A percentile compares a stretch with the other conserved stretches of the same genome.
phyloP scores from a whole-genome alignment of 2,113 vertebrate species.

The Sula dactylatra region DNA sequence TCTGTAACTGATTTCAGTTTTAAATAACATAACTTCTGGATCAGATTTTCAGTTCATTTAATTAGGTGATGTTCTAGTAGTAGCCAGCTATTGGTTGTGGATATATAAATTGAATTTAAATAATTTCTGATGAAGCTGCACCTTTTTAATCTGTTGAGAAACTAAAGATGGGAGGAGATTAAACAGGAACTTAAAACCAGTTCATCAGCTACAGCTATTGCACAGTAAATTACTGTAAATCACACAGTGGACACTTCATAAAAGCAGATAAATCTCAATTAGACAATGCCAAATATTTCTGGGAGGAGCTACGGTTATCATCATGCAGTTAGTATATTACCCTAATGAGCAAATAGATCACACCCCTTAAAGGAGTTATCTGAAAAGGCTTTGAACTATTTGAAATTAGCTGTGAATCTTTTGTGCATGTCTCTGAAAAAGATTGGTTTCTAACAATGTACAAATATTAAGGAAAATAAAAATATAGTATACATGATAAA shows the following conservation, averaged over 20 bases:
- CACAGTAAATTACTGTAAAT: not conserved
- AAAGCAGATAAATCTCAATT: constrained; percentile 7
- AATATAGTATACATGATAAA: not conserved
- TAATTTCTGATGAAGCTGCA: not conserved
- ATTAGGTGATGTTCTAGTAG: not conserved
- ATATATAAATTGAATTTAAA: not conserved
- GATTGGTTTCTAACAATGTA: not conserved
- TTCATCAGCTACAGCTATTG: constrained; percentile 9
- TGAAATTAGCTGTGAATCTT: not conserved
- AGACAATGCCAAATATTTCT: not conserved
- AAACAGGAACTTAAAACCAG: constrained; percentile 45
- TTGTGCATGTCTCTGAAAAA: not conserved
- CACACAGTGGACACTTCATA: not conserved
- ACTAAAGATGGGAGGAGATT: constrained; percentile 4
- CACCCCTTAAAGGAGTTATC: not conserved
- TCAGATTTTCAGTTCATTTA: not conserved
- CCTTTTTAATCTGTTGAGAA: not conserved
- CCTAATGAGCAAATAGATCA: not conserved
- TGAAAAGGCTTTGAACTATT: not conserved
- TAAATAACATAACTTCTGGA: not conserved
- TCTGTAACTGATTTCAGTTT: not conserved
- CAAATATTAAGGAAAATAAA: not conserved
- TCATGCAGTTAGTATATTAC: not conserved
- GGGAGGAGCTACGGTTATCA: not conserved
- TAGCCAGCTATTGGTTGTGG: not conserved